phyloP scores from a whole-genome alignment of 2,797 vertebrate genomes.

The Rousettus madagascariensis region DNA sequence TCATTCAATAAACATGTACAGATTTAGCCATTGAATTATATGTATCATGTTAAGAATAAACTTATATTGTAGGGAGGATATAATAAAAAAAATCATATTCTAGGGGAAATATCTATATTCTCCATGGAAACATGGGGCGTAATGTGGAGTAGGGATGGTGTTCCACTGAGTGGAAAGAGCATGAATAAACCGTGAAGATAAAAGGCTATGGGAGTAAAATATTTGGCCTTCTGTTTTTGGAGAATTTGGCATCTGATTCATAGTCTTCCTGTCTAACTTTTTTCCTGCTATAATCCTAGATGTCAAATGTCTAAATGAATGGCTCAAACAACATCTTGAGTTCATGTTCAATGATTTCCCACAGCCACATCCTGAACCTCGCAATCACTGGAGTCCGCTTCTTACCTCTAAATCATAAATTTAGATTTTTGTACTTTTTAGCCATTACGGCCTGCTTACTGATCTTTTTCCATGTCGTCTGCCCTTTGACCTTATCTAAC shows the following conservation, averaged over 20 bases:
- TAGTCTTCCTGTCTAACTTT: background rate
- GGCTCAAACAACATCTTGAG: background rate
- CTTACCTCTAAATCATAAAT: background rate
- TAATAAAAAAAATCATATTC: background rate
- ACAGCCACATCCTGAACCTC: background rate
- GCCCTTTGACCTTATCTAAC: background rate
- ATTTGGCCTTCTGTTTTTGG: background rate
- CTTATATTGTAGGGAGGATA: background rate
- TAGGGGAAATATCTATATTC: background rate
- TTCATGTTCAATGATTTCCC: background rate
- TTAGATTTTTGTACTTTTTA: background rate
- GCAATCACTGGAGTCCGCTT: background rate
- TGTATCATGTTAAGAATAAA: background rate
- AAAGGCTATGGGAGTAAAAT: background rate
- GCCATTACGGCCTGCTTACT: background rate
- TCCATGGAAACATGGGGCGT: background rate
- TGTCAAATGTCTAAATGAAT: background rate
- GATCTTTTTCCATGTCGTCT: background rate
- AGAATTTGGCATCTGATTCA: background rate
- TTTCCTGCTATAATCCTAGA: background rate
- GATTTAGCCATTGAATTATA: background rate
- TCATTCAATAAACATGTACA: background rate
- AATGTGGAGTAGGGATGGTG: accelerated
- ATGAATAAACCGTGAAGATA: background rate
- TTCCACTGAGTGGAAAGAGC: background rate